These are phyloP conservation scores for Phrixothrix hirtus DNA, from an alignment of 2,888 invertebrate genomes.

Conservation along the genomic window DNA sequence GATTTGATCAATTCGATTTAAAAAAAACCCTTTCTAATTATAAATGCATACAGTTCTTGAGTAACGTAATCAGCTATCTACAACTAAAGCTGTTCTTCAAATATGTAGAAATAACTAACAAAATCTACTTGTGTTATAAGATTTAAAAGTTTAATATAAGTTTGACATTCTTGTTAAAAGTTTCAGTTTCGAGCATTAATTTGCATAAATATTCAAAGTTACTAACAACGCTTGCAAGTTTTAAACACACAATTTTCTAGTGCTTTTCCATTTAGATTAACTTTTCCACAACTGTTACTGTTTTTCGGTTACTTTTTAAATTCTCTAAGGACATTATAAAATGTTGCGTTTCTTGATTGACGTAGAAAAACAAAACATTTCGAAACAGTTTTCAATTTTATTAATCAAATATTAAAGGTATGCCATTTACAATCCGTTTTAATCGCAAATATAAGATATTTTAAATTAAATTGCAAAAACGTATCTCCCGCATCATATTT, in stretches of 20 bases:
- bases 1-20: constrained; percentile 7
- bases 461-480: too few species aligned
- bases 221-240: not conserved
- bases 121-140: not conserved
- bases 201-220: not conserved
- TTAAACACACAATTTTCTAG: not conserved
- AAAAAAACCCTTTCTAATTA: constrained; percentile 3
- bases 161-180: not conserved
- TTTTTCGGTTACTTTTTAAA: not conserved
- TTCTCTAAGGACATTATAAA: too few species aligned
- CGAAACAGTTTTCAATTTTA: too few species aligned
- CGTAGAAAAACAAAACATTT: too few species aligned
- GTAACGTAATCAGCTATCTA: not conserved
- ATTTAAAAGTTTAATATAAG: not conserved
- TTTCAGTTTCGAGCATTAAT: not conserved
- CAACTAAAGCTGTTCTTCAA: not conserved
- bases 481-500: too few species aligned
- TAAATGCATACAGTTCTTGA: too few species aligned
- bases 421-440: too few species aligned
- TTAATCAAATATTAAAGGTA: too few species aligned
- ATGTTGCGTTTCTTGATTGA: too few species aligned
- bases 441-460: too few species aligned
- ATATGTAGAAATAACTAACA: not conserved
- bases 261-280: not conserved
- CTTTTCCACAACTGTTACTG: not conserved